Base-by-base conservation (phyloP, 2,113 vertebrate species). In the Chunga burmeisteri region DNA sequence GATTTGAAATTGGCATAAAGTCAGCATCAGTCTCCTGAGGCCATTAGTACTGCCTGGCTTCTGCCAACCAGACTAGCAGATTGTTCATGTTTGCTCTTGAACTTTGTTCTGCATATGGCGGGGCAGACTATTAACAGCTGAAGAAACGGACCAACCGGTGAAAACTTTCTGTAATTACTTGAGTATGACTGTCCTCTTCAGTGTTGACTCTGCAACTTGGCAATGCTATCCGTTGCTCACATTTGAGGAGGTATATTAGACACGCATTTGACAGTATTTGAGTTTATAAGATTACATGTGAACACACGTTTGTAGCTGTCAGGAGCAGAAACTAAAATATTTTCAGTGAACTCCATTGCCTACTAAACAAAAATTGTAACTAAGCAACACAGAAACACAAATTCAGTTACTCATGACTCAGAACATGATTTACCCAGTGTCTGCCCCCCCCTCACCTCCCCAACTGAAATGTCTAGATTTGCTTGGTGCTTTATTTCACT, bases 341-440 rank as follows among this genome's bases (percentile, higher is more conserved):
- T 96, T 82, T 93, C 84, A 47, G 82, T 90, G 62, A 94, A 81
- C 49, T 67, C 34, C 68, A 59, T 19, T 94, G 77, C 90, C 80
- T 95, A 21, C 89, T 85, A 97, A 97, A 96, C 66, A 95, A 90
- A 97, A 96, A 93, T 32, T 36, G 92, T 96, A 95, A 91, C 95
- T 86, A 96, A 94, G 94, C 95, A 96, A 93, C 91, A 8, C 74
- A 79, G 94, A 96, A 97, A 95, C 79, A 97, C 63, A 30, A 14
- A 40, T 97, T 94, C 82, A 70, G 80, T 72, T 90, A 81, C 87
- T 93, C 73, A 38, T 61, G 65, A 88, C 81, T 95, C 11, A 40
- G 81, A 97, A 84, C 70, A 75, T 2, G 3, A 71, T 96, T 97
- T 93, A 95, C 67, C 32, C 34, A 12, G 74, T 44, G 16, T 89